A percentile compares a stretch with the other conserved stretches of the same genome.
phyloP scores from a whole-genome alignment of 2,888 invertebrate species.

The Hyppa rectilinea region DNA sequence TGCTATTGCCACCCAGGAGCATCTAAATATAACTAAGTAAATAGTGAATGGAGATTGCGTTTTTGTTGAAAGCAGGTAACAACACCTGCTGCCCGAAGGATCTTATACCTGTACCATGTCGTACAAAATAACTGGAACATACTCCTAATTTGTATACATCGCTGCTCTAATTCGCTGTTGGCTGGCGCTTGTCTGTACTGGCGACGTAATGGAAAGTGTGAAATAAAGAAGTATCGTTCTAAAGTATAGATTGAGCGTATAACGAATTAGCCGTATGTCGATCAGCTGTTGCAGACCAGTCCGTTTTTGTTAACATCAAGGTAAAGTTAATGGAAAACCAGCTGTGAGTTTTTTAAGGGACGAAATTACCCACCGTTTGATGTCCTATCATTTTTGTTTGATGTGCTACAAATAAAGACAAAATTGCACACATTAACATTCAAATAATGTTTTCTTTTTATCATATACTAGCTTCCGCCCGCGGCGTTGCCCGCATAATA shows the following conservation, averaged over 20 bases:
- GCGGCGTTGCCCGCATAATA: too few species aligned
- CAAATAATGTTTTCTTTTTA: too few species aligned
- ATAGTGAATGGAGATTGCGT: conserved; percentile 34
- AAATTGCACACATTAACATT: background rate
- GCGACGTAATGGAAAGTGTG: conserved; percentile 12
- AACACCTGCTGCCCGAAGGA: conserved; percentile 48
- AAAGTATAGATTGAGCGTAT: background rate
- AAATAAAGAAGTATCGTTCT: background rate
- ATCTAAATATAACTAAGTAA: conserved; percentile 1
- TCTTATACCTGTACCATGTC: conserved; percentile 1
- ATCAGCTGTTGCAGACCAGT: conserved; percentile 57
- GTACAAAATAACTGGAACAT: background rate
- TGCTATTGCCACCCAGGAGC: conserved; percentile 33
- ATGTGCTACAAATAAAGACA: background rate
- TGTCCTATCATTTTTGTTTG: conserved; percentile 12
- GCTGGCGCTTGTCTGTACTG: background rate
- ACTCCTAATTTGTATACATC: conserved; percentile 3
- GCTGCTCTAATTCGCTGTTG: background rate
- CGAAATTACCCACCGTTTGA: conserved; percentile 14
- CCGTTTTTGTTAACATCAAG: conserved; percentile 42
- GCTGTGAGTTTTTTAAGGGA: conserved; percentile 40
- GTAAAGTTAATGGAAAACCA: conserved; percentile 36
- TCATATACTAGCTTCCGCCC: too few species aligned
- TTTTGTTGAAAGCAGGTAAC: conserved; percentile 61
- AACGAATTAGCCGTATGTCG: conserved; percentile 38